phyloP scores from a whole-genome alignment of 2,113 vertebrate species.

The Plestiodon gilberti region DNA sequence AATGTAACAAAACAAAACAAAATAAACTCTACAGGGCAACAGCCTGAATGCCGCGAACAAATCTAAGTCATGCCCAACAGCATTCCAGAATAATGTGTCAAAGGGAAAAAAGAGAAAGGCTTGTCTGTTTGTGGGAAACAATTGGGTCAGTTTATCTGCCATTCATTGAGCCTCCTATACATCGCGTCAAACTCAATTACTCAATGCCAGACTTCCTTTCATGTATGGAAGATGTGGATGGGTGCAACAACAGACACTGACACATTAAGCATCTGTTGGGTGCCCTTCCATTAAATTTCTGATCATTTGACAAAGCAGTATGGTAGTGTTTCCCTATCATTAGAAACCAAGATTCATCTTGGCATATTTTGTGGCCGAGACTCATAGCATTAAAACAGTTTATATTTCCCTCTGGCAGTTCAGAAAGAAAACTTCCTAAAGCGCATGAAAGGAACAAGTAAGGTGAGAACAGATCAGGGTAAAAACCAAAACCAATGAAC shows the following conservation, averaged over 20 bases:
- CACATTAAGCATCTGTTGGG: background rate
- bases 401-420: background rate
- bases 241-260: background rate
- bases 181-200: conserved; percentile 56
- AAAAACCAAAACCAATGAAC: background rate
- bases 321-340: background rate
- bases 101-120: conserved; percentile 61
- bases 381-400: background rate
- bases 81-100: conserved; percentile 66
- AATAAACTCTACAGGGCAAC: background rate
- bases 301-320: background rate
- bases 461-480: background rate
- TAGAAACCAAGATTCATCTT: background rate
- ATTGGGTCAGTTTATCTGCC: conserved; percentile 44
- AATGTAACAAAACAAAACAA: conserved; percentile 3
- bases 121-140: conserved; percentile 57
- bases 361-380: background rate
- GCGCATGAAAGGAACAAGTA: background rate
- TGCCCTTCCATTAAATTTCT: background rate
- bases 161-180: conserved; percentile 35
- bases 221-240: background rate
- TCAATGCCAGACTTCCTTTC: conserved; percentile 34
- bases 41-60: conserved; percentile 37
- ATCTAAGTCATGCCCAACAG: conserved; percentile 58
- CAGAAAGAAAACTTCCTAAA: background rate